These are phyloP conservation scores for Virgularia gustaviana DNA, from an alignment of 92 coral and sea anemone species.

Conservation along the genomic window DNA sequence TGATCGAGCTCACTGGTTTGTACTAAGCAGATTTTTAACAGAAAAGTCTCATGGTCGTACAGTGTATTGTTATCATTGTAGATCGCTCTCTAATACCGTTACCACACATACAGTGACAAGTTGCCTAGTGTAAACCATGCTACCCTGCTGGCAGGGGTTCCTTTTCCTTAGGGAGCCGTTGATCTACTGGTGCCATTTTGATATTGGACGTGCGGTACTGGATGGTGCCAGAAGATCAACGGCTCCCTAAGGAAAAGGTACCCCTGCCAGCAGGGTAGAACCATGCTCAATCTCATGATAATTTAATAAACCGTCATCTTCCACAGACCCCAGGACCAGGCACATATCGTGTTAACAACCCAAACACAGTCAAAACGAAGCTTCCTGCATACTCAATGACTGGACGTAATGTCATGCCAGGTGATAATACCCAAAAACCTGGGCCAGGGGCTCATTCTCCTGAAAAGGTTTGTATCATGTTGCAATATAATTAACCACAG, in stretches of 20 bases:
- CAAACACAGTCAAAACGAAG: conserved; percentile 60
- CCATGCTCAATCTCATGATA: background rate
- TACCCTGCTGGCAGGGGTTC: no score
- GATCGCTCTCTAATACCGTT: no score
- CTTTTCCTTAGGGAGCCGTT: no score
- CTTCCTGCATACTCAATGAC: conserved; percentile 78
- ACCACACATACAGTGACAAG: background rate
- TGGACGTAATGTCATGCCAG: conserved; percentile 73
- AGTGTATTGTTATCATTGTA: no score
- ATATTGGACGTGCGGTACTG: no score
- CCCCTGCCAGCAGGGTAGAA: background rate
- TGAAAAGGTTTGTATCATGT: no score
- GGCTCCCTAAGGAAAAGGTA: no score
- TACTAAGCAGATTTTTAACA: no score
- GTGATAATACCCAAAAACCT: conserved; percentile 82
- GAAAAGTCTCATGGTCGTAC: no score
- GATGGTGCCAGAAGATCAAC: no score
- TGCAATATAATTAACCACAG: background rate
- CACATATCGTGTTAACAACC: conserved; percentile 81
- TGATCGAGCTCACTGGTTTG: no score
- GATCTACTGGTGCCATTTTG: no score
- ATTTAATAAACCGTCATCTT: background rate
- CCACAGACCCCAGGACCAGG: conserved; percentile 98
- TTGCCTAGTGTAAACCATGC: background rate
- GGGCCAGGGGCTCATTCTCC: conserved; percentile 97